Evolutionary conservation across 2,888 invertebrate genomes (phyloP), one percentile per base, ranked within the genome.

Genomic region (Mimachlamys varia): DNA sequence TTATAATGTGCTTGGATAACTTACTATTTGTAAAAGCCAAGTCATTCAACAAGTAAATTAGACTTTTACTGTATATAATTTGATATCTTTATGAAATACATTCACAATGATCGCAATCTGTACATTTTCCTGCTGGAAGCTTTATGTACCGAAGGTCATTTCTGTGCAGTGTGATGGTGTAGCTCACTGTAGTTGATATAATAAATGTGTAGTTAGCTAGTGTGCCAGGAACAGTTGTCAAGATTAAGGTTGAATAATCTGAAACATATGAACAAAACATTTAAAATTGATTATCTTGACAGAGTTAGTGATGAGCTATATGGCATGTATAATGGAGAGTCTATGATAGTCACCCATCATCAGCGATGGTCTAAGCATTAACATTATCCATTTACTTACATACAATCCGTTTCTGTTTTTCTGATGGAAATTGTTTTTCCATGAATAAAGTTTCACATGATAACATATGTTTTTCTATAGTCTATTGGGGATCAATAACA

Each of bases 1-100:
- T 12, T 12, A 76, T 76, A 76, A 76, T 76, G 76, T 27, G 33
- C 33, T 12, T 76, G 76, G 76, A 76, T 27, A 76, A 76, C 33
- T 76, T 76, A 22, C 27, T 27, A 76, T 76, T 76, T 76, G 76
- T 76, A 76, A 33, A 76, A 76, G 76, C 13, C 76, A 76, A n/a
- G 12, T 27, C 76, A 76, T 33, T 76, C 76, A 76, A 33, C 76
- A 10, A 76, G 33, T 33, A 12, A 76, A 33, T 76, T 33, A 15
- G 33, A 27, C 76, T 76, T 27, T 76, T 27, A 76, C 76, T 33
- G 12, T 76, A 17, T 76, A 76, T 76, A 27, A 76, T 76, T 76
- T 76, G 76, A 76, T 76, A 76, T 76, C 76, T 76, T 76, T 76
- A 76, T 76, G 76, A 76, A 76, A 76, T 76, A 33, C 15, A 33